Base-by-base conservation (phyloP, 1,140 invertebrate genomes). In the Bombus fervidus region DNA sequence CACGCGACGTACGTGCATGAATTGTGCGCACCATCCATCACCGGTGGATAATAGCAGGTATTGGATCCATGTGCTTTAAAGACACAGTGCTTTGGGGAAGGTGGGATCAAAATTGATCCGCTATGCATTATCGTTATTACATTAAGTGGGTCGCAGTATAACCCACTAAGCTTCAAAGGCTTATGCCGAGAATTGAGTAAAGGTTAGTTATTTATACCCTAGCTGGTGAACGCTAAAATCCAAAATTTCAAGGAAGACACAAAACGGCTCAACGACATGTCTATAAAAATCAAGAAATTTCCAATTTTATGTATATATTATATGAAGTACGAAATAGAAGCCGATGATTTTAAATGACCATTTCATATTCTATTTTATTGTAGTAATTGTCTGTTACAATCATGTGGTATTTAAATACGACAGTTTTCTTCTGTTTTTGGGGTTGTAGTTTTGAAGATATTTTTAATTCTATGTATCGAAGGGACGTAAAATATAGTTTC, bases 151-250 rank as follows among this genome's bases (percentile, higher is more conserved):
- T 57, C 82, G 43, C 47, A 71, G 75, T 43, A 71, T 79, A 84
- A 84, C 82, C 82, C 74, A 69, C 82, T 84, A 84, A 84, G 82
- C 82, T 79, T 79, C 82, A 84, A 84, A 84, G 82, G 82, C 74
- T 78, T 83, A 78, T 78, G 74, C 64, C 62, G 64, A 57, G 82
- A 78, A 83, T 78, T 41, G 82, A 83, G 82, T 83, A 68, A 68
- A 83, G 82, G 62, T 62, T 69, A 47, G 64, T 83, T 83, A 78
- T 78, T 83, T 77, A 77, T 83, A 83, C 34, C 37, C 47, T 59
- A 15, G 62, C 31, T 34, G 28, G 43, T 78, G 82, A 39, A 57
- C 64, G 28, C 47, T 68, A 41, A 82, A 53, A 69, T 69, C n/a
- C 47, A 25, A 78, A 77, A 68, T 83, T 83, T 78, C 47, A 1